Conservation (phyloP, 2,797 vertebrate genomes). For the Hypotaenidia okinawae region DNA sequence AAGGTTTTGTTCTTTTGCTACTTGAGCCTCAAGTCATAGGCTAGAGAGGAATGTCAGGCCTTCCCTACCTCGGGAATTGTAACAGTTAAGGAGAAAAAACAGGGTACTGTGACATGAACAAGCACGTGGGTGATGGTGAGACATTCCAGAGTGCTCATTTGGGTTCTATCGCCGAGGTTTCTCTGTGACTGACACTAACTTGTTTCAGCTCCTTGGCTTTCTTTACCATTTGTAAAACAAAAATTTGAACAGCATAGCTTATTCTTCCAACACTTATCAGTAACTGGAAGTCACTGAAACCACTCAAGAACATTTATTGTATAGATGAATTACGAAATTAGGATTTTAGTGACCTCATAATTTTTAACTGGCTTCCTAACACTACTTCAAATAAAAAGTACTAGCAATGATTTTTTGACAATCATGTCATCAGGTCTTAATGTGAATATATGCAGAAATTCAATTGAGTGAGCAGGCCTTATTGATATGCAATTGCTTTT, state of each 20-base stretch:
- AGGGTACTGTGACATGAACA: not conserved
- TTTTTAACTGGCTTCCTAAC: not conserved
- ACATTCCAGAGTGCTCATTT: not conserved
- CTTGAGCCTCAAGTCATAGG: not conserved
- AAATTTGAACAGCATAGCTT: not conserved
- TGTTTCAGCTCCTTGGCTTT: not conserved
- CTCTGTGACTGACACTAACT: not conserved
- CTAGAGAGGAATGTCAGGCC: not conserved
- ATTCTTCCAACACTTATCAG: not conserved
- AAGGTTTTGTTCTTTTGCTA: not conserved
- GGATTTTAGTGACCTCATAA: not conserved
- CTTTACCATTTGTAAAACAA: not conserved
- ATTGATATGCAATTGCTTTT: not conserved
- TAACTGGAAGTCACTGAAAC: not conserved
- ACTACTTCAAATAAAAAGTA: not conserved
- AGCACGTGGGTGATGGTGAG: not conserved
- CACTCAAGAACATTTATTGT: not conserved
- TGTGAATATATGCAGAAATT: not conserved
- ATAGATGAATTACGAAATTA: not conserved
- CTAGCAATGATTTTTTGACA: not conserved
- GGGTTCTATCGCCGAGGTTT: not conserved
- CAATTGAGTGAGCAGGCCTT: not conserved
- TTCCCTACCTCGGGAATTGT: not conserved
- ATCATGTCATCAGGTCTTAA: not conserved
- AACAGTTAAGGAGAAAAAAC: not conserved